Base-by-base conservation (phyloP, 1,140 invertebrate genomes). In the Lerema accius region DNA sequence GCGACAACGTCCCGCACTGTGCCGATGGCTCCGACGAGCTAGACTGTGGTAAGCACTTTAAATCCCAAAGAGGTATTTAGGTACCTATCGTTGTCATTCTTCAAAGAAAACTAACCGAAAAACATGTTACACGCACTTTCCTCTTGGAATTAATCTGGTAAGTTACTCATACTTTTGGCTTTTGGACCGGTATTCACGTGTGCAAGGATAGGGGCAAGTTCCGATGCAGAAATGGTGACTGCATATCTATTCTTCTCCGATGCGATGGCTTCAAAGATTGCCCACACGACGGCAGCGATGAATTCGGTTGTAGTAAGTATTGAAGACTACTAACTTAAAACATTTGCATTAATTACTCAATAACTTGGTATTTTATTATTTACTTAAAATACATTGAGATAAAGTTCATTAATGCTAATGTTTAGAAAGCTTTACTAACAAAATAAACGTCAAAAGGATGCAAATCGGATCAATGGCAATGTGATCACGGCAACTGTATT, bases 1-100 rank as follows among this genome's bases (percentile, higher is more conserved):
- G 96, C 88, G 95, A 97, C 78, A 94, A 94, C 60, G 89, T 92
- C 76, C 89, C 91, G 68, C 92, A 97, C 78, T 97, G 96, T 90
- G 90, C 92, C 17, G 94, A 95, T 82, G 89, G 92, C 71, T 94
- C 95, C 62, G 96, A 97, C 78, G 96, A 97, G 91, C 63, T 80
- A 63, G 71, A 91, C 66, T 95, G 94, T 81, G 67, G 84, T 86
- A 72, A 78, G 76, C n/a, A n/a, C n/a, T n/a, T n/a, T n/a, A n/a
- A n/a, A n/a, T n/a, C n/a, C n/a, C n/a, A n/a, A n/a, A n/a, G n/a
- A n/a, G n/a, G n/a, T n/a, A n/a, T n/a, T n/a, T n/a, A n/a, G n/a
- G n/a, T n/a, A n/a, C n/a, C n/a, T n/a, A n/a, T n/a, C n/a, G n/a
- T n/a, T n/a, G n/a, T n/a, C n/a, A n/a, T n/a, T n/a, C n/a, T n/a